Percentiles rank a stretch among this genome's conserved stretches.
Conservation (phyloP, 2,797 vertebrate genomes). For the Xenopus petersii region DNA sequence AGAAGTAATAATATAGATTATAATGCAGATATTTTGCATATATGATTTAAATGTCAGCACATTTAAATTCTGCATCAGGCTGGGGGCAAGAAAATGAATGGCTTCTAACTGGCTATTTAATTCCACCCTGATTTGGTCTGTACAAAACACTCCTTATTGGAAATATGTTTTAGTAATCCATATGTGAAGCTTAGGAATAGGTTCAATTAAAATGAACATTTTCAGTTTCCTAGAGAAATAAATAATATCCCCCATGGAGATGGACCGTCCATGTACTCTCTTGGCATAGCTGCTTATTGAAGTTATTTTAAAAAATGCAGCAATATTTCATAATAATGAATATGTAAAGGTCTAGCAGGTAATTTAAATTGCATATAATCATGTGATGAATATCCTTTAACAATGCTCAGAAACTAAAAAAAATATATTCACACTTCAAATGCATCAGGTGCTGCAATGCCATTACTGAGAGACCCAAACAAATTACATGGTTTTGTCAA, state of each 20-base stretch:
- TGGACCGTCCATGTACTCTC: conserved; percentile 1
- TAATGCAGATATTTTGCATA: conserved; percentile 4
- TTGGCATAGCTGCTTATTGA: neutral
- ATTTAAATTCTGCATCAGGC: conserved; percentile 35
- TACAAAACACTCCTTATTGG: conserved; percentile 14
- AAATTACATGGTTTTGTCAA: too few relatives aligned
- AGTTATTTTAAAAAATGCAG: too few relatives aligned
- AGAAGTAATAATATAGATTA: conserved; percentile 7
- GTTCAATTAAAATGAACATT: conserved; percentile 17
- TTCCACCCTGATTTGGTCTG: conserved; percentile 11
- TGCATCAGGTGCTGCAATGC: neutral
- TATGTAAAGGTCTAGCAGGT: too few relatives aligned
- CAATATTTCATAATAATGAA: too few relatives aligned
- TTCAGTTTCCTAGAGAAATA: conserved; percentile 40
- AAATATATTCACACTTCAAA: too few relatives aligned
- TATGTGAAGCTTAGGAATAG: conserved; percentile 16
- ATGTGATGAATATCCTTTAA: too few relatives aligned
- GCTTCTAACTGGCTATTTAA: conserved; percentile 18
- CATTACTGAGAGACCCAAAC: too few relatives aligned
- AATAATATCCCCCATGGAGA: conserved; percentile 19
- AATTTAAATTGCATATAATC: too few relatives aligned
- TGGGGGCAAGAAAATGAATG: conserved; percentile 18
- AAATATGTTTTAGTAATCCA: conserved; percentile 26
- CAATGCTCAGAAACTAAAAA: too few relatives aligned
- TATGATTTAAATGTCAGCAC: conserved; percentile 13